Evolutionary conservation across 1,140 invertebrate species (phyloP), one percentile per base, ranked within the genome.

Genomic region (Ylistrum balloti): DNA sequence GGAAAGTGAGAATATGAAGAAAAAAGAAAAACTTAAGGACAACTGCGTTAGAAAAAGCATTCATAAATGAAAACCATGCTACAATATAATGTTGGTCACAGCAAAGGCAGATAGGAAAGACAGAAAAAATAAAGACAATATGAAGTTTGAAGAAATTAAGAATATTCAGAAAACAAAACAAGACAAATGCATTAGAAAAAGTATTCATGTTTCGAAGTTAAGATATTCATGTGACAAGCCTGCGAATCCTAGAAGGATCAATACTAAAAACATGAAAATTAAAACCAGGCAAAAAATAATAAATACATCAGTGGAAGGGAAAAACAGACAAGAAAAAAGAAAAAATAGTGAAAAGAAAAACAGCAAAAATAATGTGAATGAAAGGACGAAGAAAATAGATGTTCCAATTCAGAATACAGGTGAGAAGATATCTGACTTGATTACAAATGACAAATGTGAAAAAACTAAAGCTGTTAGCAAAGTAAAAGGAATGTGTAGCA

Each of bases 201-300:
- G 28, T 28, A 28, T 74, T 3, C 56, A 5, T 74, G n/a, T 28
- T n/a, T n/a, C 56, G 28, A 74, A 74, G 17, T n/a, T 17, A n/a
- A 74, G 56, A 74, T 74, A 74, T 74, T 74, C 56, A 74, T 74
- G 56, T 74, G 11, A 74, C 56, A n/a, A n/a, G 22, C 1, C n/a
- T 17, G 7, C 56, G 28, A 0, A 74, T n/a, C 28, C 56, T 28
- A 74, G 3, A 74, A 28, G 56, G 5, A 74, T 74, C 9, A 74
- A 74, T 28, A 74, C 56, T 9, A 74, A 28, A 74, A 74, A 74
- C 56, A 74, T 74, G 56, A 74, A 74, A 74, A 74, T 74, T 28
- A 74, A 74, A 74, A 28, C 56, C n/a, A 28, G 56, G 17, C 17
- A 74, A n/a, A 28, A 74, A 74, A 28, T 28, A 74, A n/a, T n/a